Conservation (phyloP, 2,888 invertebrate species). For the Sussaba pulchella region DNA sequence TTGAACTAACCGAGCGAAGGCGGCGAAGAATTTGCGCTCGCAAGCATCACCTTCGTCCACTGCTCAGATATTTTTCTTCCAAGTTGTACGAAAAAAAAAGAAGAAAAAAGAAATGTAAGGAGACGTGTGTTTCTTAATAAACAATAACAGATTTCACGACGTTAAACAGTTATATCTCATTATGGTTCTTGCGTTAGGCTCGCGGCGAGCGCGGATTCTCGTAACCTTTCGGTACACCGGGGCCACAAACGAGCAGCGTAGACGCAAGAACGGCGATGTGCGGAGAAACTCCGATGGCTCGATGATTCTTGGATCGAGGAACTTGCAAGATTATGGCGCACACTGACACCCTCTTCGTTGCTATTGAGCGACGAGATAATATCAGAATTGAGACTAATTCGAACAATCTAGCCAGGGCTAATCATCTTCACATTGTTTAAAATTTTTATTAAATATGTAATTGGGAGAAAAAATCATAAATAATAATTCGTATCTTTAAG, state of each 20-base stretch:
- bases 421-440: too few relatives aligned
- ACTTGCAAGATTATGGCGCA: not conserved
- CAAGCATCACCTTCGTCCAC: not conserved
- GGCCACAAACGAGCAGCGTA: not conserved
- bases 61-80: slow-evolving; percentile 3
- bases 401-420: too few relatives aligned
- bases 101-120: too few relatives aligned
- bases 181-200: slow-evolving; percentile 67
- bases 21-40: slow-evolving; percentile 42
- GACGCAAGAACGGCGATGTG: slow-evolving; percentile 8
- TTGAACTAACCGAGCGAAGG: slow-evolving; percentile 15
- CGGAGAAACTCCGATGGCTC: slow-evolving; percentile 7
- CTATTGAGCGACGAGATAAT: not conserved
- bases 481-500: too few relatives aligned
- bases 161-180: slow-evolving; percentile 73
- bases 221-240: slow-evolving; percentile 41
- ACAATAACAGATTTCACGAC: slow-evolving; percentile 72
- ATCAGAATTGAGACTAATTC: too few relatives aligned
- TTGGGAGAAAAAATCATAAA: too few relatives aligned
- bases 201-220: slow-evolving; percentile 51
- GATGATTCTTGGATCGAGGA: slow-evolving; percentile 25
- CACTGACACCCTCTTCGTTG: not conserved
- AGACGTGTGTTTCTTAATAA: slow-evolving; percentile 66
- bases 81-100: not conserved
- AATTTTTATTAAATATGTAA: too few relatives aligned